Conservation (phyloP, 2,113 vertebrate species). For the Mormoops blainvillei region DNA sequence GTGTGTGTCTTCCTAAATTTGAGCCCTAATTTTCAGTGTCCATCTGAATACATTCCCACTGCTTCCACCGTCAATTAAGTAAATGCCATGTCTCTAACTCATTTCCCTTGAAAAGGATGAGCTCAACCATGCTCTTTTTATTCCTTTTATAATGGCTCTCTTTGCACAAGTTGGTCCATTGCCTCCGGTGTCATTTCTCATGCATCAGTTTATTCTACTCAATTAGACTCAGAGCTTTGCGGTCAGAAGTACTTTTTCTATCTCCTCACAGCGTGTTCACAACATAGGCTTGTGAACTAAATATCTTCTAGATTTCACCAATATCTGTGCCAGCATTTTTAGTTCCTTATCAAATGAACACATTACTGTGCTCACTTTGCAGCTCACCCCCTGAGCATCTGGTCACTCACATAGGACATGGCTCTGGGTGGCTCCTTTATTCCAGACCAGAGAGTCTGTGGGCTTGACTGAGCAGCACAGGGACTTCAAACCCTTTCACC, state of each 20-base stretch:
- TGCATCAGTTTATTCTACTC: constrained; percentile 52
- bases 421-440: not conserved
- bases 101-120: constrained; percentile 33
- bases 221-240: constrained; percentile 18
- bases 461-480: not conserved
- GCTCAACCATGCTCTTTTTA: not conserved
- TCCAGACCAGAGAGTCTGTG: not conserved
- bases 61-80: constrained; percentile 45
- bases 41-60: not conserved
- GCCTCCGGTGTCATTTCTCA: constrained; percentile 29
- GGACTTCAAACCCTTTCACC: not conserved
- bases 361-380: not conserved
- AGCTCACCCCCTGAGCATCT: not conserved
- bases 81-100: constrained; percentile 33
- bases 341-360: not conserved
- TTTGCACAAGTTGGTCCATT: not conserved
- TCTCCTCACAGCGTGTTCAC: constrained; percentile 8
- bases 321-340: not conserved
- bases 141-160: not conserved
- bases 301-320: not conserved
- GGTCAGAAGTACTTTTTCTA: not conserved
- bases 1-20: not conserved
- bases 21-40: not conserved
- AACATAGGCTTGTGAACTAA: not conserved
- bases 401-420: not conserved